Evolutionary conservation across 2,888 invertebrate species (phyloP).

Genomic region (Pyrrhia umbra): DNA sequence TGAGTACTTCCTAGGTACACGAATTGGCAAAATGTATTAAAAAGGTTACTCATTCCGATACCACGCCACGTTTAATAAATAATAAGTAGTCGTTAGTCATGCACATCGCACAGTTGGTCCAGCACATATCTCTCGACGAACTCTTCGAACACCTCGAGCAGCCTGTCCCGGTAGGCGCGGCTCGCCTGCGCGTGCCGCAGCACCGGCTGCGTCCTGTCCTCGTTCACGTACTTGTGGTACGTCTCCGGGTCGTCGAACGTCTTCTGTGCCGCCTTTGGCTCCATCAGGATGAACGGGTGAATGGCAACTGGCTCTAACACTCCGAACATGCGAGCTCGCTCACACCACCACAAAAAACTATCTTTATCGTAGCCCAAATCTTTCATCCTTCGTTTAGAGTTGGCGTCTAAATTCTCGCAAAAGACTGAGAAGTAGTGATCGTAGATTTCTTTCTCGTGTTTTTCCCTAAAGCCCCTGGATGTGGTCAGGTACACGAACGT

Average conservation of each 20-base stretch:
- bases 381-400: slow-evolving; percentile 66
- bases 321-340: slow-evolving; percentile 69
- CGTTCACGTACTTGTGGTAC: slow-evolving; percentile 56
- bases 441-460: slow-evolving; percentile 69
- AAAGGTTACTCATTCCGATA: background rate
- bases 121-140: slow-evolving; percentile 72
- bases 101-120: slow-evolving; percentile 8
- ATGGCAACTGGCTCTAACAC: slow-evolving; percentile 62
- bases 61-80: background rate
- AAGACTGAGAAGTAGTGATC: slow-evolving; percentile 75
- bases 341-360: slow-evolving; percentile 67
- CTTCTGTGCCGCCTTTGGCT: slow-evolving; percentile 63
- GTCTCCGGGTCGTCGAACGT: slow-evolving; percentile 72
- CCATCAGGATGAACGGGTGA: slow-evolving; percentile 69
- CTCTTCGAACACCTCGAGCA: slow-evolving; percentile 74
- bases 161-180: slow-evolving; percentile 64
- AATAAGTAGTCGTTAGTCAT: background rate
- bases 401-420: slow-evolving; percentile 62
- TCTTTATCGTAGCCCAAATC: slow-evolving; percentile 67
- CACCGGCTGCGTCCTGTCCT: slow-evolving; percentile 69
- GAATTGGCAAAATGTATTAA: too few relatives aligned
- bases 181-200: slow-evolving; percentile 62
- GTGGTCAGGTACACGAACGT: slow-evolving; percentile 76
- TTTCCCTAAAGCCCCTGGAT: slow-evolving; percentile 70
- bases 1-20: too few relatives aligned